Evolutionary conservation across 2,797 vertebrate genomes (phyloP).

Genomic region (Gila robusta): DNA sequence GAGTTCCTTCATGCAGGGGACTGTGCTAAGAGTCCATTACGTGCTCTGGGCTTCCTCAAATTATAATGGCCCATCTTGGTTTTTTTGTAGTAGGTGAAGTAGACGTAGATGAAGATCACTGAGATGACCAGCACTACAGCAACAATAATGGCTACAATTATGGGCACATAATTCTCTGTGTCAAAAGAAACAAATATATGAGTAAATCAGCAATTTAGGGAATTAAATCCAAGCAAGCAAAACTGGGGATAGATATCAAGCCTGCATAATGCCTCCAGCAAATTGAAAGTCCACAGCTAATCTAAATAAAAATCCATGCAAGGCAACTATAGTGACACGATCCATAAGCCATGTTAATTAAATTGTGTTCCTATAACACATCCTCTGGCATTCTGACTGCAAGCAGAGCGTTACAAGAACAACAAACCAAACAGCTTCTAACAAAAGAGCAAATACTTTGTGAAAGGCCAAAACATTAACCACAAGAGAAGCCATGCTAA

Average conservation of each 20-base stretch:
- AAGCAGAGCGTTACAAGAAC: background rate
- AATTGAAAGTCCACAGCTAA: background rate
- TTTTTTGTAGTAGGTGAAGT: slow-evolving; percentile 83
- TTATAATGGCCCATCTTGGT: slow-evolving; percentile 80
- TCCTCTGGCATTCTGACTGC: background rate
- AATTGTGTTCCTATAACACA: background rate
- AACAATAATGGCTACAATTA: slow-evolving; percentile 78
- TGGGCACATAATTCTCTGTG: slow-evolving; percentile 81
- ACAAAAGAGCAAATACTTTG: background rate
- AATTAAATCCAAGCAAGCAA: background rate
- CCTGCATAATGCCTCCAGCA: background rate
- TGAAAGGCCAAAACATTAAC: background rate
- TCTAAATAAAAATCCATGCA: background rate
- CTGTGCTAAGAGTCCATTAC: slow-evolving; percentile 74
- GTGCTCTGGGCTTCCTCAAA: slow-evolving; percentile 71
- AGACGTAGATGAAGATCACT: slow-evolving; percentile 73
- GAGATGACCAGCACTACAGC: slow-evolving; percentile 73
- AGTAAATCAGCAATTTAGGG: background rate
- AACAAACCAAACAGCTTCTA: background rate
- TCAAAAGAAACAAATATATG: slow-evolving; percentile 55
- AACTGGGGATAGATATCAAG: too few species aligned
- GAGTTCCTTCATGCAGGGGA: slow-evolving; percentile 76
- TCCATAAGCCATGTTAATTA: background rate
- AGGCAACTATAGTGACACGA: background rate
- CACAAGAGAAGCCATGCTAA: background rate